These are phyloP conservation scores for Andrena flavipes DNA, from an alignment of 2,888 invertebrate genomes.

Conservation along the genomic window DNA sequence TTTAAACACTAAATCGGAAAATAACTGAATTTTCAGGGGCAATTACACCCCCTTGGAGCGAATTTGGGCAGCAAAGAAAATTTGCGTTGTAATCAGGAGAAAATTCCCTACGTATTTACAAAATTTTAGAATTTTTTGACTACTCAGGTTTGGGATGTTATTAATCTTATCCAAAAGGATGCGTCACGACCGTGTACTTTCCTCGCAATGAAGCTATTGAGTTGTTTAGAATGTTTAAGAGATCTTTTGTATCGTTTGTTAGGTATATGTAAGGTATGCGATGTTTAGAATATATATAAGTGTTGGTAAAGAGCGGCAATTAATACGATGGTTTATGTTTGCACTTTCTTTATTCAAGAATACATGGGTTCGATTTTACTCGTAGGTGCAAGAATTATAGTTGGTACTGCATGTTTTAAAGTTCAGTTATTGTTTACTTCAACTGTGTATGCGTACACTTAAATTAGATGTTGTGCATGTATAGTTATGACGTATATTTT, in stretches of 20 bases:
- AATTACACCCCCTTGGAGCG: too few relatives aligned
- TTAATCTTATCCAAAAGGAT: too few relatives aligned
- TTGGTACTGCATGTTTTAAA: constrained; percentile 24
- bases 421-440: constrained; percentile 24
- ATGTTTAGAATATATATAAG: neutral
- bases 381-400: constrained; percentile 6
- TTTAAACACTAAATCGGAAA: too few relatives aligned
- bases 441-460: constrained; percentile 9
- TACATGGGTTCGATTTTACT: neutral
- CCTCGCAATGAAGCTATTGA: neutral
- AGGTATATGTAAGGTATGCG: neutral
- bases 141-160: too few relatives aligned
- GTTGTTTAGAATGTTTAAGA: neutral
- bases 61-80: too few relatives aligned
- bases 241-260: neutral
- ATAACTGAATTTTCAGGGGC: too few relatives aligned
- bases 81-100: too few relatives aligned
- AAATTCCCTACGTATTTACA: too few relatives aligned
- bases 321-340: constrained; percentile 1
- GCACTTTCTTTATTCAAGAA: neutral
- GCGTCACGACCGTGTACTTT: too few relatives aligned
- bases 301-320: neutral
- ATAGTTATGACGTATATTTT: constrained; percentile 15
- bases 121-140: too few relatives aligned
- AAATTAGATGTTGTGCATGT: constrained; percentile 24